Base-by-base conservation (phyloP, 2,113 vertebrate genomes). In the Indicator maculatus region DNA sequence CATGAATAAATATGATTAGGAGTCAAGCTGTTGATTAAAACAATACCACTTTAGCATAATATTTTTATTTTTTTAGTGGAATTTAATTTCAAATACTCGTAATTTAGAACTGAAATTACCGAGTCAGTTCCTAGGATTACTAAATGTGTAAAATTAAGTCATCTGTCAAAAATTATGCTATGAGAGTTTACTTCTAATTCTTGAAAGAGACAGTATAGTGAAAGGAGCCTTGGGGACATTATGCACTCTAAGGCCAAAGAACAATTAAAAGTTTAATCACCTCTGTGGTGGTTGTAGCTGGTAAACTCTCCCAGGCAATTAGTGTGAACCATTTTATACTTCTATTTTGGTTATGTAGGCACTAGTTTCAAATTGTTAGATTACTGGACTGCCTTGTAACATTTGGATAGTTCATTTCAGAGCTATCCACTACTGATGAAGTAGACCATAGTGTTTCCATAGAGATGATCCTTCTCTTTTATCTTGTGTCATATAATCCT, bases 381-480 rank as follows among this genome's bases (percentile, higher is more conserved):
- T 94, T 93, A 64, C 84, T 66, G 67, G 72, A 52, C 91, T 95
- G 85, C 75, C 75, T 88, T 88, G 72, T 85, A 94, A 92, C 38
- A 74, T 96, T 93, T 83, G 67, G 64, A 64, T 91, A 91, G 87
- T 77, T 89, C n/a, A 92, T 92, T 92, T 85, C 75, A 80, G 84
- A 52, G 56, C 71, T 91, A 52, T 91, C 67, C 56, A 45, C 91
- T 93, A 89, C 71, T 0, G 15, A 53, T 93, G 84, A 93, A 93
- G 93, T 71, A 80, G 87, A 91, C 84, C 82, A 89, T 88, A 87
- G 78, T 83, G 93, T 96, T 96, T 96, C 95, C 94, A 88, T 93
- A 94, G 94, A 93, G 90, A 86, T 88, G 83, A 91, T 94, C 86
- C 74, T 70, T 86, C 53, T 78, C 76, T 92, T 95, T 94, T 88